phyloP scores from a whole-genome alignment of 2,888 invertebrate species.

The Bellardia bayeri region DNA sequence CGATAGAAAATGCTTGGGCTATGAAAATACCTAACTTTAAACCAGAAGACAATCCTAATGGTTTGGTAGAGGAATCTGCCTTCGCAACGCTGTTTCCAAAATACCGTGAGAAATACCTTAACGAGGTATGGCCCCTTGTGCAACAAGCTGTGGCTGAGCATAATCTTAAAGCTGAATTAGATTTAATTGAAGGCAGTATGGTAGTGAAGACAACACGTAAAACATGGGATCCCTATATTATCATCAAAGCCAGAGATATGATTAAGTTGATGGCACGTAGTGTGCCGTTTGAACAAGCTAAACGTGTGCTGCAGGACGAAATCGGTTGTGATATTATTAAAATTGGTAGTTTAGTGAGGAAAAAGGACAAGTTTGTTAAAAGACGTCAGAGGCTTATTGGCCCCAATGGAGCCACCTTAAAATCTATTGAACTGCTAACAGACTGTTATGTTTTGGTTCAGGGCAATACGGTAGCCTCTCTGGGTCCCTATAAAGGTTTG shows the following conservation, averaged over 20 bases:
- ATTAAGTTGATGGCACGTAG: constrained; percentile 97
- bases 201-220: constrained; percentile 96
- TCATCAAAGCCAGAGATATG: constrained; percentile 97
- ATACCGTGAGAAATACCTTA: constrained; percentile 97
- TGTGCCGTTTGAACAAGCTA: constrained; percentile 98
- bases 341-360: constrained; percentile 94
- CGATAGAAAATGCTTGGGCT: constrained; percentile 93
- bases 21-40: constrained; percentile 94
- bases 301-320: constrained; percentile 94
- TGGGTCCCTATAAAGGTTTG: constrained; percentile 97
- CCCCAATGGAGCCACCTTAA: constrained; percentile 98
- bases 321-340: constrained; percentile 98
- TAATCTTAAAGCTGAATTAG: constrained; percentile 93
- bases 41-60: constrained; percentile 93
- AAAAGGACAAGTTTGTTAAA: constrained; percentile 97
- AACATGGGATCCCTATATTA: constrained; percentile 99
- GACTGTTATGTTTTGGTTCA: constrained; percentile 98
- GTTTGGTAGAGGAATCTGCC: constrained; percentile 94
- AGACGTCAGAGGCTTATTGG: constrained; percentile 97
- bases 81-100: constrained; percentile 99
- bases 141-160: constrained; percentile 93
- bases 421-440: constrained; percentile 97
- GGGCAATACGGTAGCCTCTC: constrained; percentile 97
- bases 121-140: constrained; percentile 97
- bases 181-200: constrained; percentile 97